Evolutionary conservation across 2,888 invertebrate genomes (phyloP), one percentile per base, ranked within the genome.

Genomic region (Heliconius sara): DNA sequence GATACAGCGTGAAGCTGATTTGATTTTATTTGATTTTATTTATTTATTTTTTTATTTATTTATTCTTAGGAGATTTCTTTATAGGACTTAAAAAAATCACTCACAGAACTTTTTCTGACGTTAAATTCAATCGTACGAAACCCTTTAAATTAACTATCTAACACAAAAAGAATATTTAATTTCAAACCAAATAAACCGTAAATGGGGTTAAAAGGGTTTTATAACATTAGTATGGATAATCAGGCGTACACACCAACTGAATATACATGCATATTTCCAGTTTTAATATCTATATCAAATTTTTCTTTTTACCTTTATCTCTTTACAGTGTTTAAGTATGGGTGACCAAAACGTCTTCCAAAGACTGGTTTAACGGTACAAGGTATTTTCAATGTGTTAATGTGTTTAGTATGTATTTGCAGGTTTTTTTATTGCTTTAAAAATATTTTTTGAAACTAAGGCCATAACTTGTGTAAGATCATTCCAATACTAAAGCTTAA

Each of bases 341-440:
- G 39, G 13, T 39, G 43, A 25, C 70, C 2, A 70, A 70, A 70
- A 70, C 47, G 70, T 70, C 70, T 43, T 47, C 68, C 43, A 70
- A 43, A 43, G 12, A 70, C 70, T 70, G 70, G 70, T 70, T 70
- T 70, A 70, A 70, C 70, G 43, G 70, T 70, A 70, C 47, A 47
- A 25, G 16, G 16, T 25, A 47, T 70, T 70, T 47, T 70, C 43
- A 47, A 70, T 70, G 70, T 25, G 70, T 25, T 70, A 70, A 70
- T 70, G 19, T 70, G 25, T 70, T 68, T 70, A 70, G 70, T 27
- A 19, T 43, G 16, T 70, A 43, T 70, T 65, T 65, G 43, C 43
- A 47, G 7, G 43, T 70, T 70, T 70, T 70, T 70, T 70, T 70
- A 70, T 47, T 47, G 16, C 70, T 43, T 70, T 25, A 70, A 68